Conservation (phyloP, 2,797 vertebrate species). For the Notolepis coatsorum region DNA sequence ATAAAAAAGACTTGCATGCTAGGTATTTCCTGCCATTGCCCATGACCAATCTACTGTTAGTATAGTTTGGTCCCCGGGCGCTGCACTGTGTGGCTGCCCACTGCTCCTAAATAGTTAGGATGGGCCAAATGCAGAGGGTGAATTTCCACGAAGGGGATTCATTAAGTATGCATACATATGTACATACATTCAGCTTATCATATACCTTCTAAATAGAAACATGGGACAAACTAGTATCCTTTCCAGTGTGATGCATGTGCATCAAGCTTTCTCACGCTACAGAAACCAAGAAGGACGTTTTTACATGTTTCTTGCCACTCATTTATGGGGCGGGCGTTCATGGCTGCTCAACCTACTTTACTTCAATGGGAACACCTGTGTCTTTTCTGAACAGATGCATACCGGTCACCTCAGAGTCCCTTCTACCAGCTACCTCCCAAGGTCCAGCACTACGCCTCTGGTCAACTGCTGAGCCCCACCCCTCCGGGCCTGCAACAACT, state of each 20-base stretch:
- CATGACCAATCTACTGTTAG: too few species aligned
- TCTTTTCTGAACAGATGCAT: slow-evolving; percentile 83
- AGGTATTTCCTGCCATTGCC: too few species aligned
- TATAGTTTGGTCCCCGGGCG: too few species aligned
- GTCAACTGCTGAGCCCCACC: slow-evolving; percentile 89
- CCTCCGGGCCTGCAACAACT: slow-evolving; percentile 96
- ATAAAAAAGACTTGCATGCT: too few species aligned
- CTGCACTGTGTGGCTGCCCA: too few species aligned
- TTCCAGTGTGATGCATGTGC: too few species aligned
- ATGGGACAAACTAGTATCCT: background rate
- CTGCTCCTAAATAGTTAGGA: too few species aligned
- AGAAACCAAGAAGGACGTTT: background rate
- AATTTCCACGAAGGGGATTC: too few species aligned
- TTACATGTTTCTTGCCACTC: background rate
- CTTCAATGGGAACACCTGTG: background rate
- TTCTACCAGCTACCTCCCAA: slow-evolving; percentile 99
- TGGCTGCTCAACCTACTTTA: too few species aligned
- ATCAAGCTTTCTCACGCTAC: background rate
- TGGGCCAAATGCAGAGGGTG: too few species aligned
- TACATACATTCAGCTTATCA: background rate
- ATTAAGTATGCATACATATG: too few species aligned
- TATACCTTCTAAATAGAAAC: background rate
- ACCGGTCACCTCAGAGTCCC: slow-evolving; percentile 94
- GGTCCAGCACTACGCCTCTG: slow-evolving; percentile 92
- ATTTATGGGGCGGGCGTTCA: too few species aligned